Base-by-base conservation (phyloP, 1,140 invertebrate genomes). In the Sinonovacula constricta region DNA sequence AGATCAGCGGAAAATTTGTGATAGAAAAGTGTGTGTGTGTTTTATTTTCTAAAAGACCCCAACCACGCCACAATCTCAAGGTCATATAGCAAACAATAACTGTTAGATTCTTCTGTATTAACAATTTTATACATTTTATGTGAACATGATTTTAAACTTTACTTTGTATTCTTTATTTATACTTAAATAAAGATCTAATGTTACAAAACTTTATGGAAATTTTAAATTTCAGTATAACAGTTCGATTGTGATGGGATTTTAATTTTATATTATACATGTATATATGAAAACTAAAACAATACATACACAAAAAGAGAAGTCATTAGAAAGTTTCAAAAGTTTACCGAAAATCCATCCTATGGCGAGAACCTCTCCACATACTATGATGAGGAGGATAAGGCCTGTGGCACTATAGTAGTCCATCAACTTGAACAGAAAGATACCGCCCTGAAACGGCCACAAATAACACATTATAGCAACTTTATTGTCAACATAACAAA, bases 271-370 rank as follows among this genome's bases (percentile, higher is more conserved):
- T 45, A 45, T 45, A 45, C 18, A 18, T 10, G 18, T 45, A 18
- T 10, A 45, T 10, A 45, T 18, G 7, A 45, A 45, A 45, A 45
- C 39, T 10, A 45, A 7, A 45, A n/a, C 7, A 7, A 45, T 45
- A 7, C 7, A 45, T n/a, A 7, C 7, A 45, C 39, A 10, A 18
- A 7, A 7, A 45, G 39, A 45, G 7, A 7, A 18, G 39, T 45
- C n/a, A n/a, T 10, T 45, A 45, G 39, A 45, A 18, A 18, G 18
- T 7, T 45, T 7, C 7, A 18, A 7, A 45, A 18, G 18, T 18
- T 63, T 63, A 63, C 70, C 70, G 36, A 63, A 74, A 0, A 74
- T 56, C 59, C 70, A 74, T 26, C 70, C 70, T 1, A 74, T 63
- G n/a, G 70, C 39, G 14, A 74, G 2, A 18, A 36, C 30, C 22